These are phyloP conservation scores for Calameuta pallipes DNA, from an alignment of 2,888 invertebrate genomes.

Conservation along the genomic window DNA sequence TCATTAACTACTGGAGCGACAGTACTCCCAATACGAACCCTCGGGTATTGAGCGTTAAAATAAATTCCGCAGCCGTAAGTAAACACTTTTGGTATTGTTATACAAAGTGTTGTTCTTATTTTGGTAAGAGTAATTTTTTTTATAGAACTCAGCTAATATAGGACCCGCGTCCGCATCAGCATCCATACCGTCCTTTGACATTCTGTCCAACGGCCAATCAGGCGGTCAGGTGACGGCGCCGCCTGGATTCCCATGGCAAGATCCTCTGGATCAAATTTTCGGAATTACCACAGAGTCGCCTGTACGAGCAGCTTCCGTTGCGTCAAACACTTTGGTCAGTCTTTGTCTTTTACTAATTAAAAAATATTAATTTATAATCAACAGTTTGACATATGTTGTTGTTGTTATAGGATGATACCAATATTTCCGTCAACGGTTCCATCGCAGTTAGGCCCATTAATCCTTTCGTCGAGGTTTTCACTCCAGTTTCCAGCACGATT, in stretches of 20 bases:
- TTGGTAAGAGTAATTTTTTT: neutral
- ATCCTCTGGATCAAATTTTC: conserved; percentile 62
- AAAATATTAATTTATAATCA: neutral
- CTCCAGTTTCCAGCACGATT: conserved; percentile 39
- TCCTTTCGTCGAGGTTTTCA: conserved; percentile 54
- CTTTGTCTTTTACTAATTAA: neutral
- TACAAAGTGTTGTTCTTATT: conserved; percentile 13
- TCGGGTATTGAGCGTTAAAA: conserved; percentile 55
- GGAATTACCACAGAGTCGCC: conserved; percentile 59
- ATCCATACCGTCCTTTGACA: conserved; percentile 44
- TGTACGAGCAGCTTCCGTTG: conserved; percentile 54
- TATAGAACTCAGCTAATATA: conserved; percentile 47
- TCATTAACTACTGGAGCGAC: conserved; percentile 61
- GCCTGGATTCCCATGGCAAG: conserved; percentile 60
- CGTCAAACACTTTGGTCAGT: conserved; percentile 57
- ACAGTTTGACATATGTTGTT: too few species aligned
- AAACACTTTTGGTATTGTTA: conserved; percentile 11
- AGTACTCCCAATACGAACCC: conserved; percentile 47
- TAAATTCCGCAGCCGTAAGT: conserved; percentile 62
- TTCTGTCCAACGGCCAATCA: conserved; percentile 45
- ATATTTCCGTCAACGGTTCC: conserved; percentile 33
- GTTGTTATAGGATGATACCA: conserved; percentile 48
- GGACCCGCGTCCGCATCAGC: conserved; percentile 36
- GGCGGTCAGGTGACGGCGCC: conserved; percentile 48
- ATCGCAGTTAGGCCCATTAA: conserved; percentile 44